Base-by-base conservation (phyloP, 2,113 vertebrate species). In the Ivindomyrus marchei region DNA sequence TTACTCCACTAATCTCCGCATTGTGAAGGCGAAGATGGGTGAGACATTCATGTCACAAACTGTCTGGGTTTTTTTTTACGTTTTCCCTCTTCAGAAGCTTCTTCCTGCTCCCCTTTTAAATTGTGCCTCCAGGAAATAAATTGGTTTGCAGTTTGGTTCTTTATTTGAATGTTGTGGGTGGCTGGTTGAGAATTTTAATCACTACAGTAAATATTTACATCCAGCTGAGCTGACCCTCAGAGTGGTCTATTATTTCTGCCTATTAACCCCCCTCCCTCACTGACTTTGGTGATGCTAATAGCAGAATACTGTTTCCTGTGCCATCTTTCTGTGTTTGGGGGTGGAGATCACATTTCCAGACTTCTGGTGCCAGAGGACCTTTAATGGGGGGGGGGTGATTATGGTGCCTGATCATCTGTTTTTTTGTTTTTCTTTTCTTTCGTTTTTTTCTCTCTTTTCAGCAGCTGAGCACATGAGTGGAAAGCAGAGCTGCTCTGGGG, bases 151-250 rank as follows among this genome's bases (percentile, higher is more conserved):
- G 93, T 94, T 94, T 92, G 93, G 93, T 91, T 94, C 92, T 92
- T 94, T 94, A 94, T 95, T 95, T 95, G 94, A 96, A 95, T 95
- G 93, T 91, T 91, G 95, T 95, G 95, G 95, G 95, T 90, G 93
- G 94, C 92, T 94, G 92, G 93, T 10, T 93, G 93, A 92, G 94
- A 93, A 92, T 94, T 95, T 95, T 93, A 96, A 96, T 95, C 93
- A 93, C 94, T 95, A 95, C 94, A 93, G 94, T 96, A 96, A 96
- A 96, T 96, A 96, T 96, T 96, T 96, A 93, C 94, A 93, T 94
- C 95, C 92, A 92, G 93, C 93, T 84, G 90, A 90, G 92, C 93
- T 95, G 96, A 96, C 94, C 95, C 94, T 93, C 89, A 89, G 91
- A 95, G 94, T 94, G 91, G 92, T 92, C 93, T 92, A 93, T 95